A percentile compares a stretch with the other conserved stretches of the same genome.
phyloP scores from a whole-genome alignment of 2,797 vertebrate genomes.

The Limnodromus scolopaceus region DNA sequence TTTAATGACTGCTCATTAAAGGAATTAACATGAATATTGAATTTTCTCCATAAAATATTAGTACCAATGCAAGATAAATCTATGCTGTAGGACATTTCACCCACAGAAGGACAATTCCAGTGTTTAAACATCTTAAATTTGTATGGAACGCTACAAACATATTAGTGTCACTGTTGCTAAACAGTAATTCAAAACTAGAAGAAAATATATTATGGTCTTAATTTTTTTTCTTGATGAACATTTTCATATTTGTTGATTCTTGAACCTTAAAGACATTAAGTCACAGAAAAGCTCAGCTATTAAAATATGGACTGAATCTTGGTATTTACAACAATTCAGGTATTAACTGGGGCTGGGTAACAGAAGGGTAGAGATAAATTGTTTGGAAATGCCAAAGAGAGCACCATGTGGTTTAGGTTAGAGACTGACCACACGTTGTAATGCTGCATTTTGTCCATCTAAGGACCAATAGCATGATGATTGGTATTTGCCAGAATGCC shows the following conservation, averaged over 20 bases:
- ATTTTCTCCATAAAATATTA: background rate
- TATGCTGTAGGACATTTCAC: background rate
- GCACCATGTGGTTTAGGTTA: rapidly evolving
- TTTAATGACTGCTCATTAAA: background rate
- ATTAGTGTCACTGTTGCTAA: background rate
- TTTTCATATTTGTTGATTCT: background rate
- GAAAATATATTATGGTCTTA: background rate
- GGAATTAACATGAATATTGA: background rate
- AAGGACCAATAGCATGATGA: background rate
- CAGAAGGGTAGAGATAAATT: background rate
- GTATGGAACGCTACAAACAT: background rate
- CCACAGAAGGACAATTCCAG: background rate
- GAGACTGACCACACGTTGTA: background rate
- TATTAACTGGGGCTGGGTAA: background rate
- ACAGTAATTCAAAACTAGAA: background rate
- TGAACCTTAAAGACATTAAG: background rate
- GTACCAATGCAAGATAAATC: background rate
- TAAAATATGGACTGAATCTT: background rate
- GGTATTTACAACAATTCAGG: background rate
- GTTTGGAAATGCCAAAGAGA: background rate
- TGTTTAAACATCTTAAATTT: background rate
- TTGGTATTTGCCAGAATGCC: background rate
- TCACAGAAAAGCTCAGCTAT: background rate
- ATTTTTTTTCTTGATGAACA: background rate
- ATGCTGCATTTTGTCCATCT: background rate